phyloP scores from a whole-genome alignment of 2,888 invertebrate species.

The Acleris holmiana region DNA sequence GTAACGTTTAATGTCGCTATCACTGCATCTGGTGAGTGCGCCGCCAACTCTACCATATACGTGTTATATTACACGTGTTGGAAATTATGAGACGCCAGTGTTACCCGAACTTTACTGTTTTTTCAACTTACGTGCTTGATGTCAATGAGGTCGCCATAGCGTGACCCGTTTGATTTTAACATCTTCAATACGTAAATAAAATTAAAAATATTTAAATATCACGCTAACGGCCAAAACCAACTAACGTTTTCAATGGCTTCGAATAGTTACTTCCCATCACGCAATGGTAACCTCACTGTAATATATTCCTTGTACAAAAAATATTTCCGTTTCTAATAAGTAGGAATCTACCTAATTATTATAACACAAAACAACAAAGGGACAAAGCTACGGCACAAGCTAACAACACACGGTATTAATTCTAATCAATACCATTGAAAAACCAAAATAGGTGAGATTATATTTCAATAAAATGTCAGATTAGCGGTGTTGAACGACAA shows the following conservation, averaged over 20 bases:
- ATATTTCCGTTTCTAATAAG: no score
- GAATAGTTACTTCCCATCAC: no score
- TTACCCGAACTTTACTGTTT: no score
- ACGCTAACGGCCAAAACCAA: no score
- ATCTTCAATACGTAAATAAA: no score
- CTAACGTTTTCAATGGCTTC: no score
- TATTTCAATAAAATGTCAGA: conserved; percentile 39
- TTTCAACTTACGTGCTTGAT: no score
- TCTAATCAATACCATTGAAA: conserved; percentile 31
- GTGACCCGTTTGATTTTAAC: no score
- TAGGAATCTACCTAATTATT: conserved; percentile 1
- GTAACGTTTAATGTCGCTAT: conserved; percentile 28
- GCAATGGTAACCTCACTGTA: no score
- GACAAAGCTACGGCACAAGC: conserved; percentile 14
- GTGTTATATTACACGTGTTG: conserved; percentile 18
- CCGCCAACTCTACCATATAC: not conserved
- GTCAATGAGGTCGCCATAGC: no score
- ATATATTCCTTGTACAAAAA: no score
- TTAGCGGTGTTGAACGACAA: conserved; percentile 43
- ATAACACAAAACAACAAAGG: conserved; percentile 9
- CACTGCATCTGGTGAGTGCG: conserved; percentile 23
- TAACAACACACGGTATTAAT: conserved; percentile 22
- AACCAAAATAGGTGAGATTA: conserved; percentile 33
- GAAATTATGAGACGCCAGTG: conserved; percentile 1
- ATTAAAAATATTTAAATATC: no score